A percentile compares a stretch with the other conserved stretches of the same genome.
Conservation (phyloP, 1,140 invertebrate species). For the Stratiolaelaps scimitus region DNA sequence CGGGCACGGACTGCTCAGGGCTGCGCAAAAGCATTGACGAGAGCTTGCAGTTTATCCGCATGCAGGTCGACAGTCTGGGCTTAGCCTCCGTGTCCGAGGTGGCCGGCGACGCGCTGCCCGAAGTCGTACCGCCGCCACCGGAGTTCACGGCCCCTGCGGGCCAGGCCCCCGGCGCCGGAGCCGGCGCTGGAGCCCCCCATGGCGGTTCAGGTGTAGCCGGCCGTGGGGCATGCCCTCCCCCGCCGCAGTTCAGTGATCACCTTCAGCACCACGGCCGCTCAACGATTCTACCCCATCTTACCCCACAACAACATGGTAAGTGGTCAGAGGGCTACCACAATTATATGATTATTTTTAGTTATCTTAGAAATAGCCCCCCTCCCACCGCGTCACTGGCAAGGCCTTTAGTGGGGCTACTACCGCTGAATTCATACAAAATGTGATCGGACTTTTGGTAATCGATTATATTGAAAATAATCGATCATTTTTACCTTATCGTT, state of each 20-base stretch:
- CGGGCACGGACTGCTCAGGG: constrained; percentile 25
- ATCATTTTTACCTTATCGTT: too few species aligned
- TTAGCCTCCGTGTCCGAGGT: constrained; percentile 36
- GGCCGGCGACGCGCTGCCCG: constrained; percentile 34
- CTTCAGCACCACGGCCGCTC: constrained; percentile 4
- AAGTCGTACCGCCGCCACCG: constrained; percentile 37
- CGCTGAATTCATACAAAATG: too few species aligned
- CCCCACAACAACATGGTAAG: constrained; percentile 23
- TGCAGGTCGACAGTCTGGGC: constrained; percentile 36
- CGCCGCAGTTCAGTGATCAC: constrained; percentile 19
- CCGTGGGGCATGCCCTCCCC: not conserved
- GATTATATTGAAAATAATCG: too few species aligned
- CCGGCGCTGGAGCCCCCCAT: too few species aligned
- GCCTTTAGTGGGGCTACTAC: too few species aligned
- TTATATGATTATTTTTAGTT: too few species aligned
- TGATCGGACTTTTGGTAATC: too few species aligned
- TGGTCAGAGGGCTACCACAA: not conserved
- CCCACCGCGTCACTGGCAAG: too few species aligned
- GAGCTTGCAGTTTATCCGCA: constrained; percentile 34
- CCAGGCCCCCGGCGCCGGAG: constrained; percentile 35
- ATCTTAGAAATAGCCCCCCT: too few species aligned
- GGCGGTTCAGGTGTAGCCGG: not conserved
- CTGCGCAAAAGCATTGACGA: constrained; percentile 34
- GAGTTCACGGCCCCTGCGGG: constrained; percentile 34
- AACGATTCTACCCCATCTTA: constrained; percentile 6